Percentiles rank a stretch among this genome's conserved stretches.
Conservation (phyloP, 2,888 invertebrate species). For the Zeuzera pyrina region DNA sequence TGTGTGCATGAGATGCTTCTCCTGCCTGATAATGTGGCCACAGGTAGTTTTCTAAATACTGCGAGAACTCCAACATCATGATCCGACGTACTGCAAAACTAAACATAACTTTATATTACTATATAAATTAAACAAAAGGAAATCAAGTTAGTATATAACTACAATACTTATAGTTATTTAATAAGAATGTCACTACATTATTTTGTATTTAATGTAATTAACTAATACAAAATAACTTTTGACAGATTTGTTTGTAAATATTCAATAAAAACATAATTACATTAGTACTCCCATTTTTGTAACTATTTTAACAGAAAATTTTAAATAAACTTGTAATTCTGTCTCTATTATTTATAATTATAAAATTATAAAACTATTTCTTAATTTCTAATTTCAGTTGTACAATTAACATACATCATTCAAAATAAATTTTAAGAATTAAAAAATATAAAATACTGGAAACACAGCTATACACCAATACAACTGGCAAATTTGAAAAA, state of each 20-base stretch:
- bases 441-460: background rate
- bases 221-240: background rate
- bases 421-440: background rate
- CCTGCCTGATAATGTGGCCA: slow-evolving; percentile 94
- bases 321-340: background rate
- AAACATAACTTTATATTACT: slow-evolving; percentile 19
- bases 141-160: background rate
- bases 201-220: background rate
- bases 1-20: slow-evolving; percentile 86
- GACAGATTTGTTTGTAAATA: background rate
- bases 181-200: background rate
- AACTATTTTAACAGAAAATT: background rate
- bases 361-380: background rate
- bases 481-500: slow-evolving; percentile 38
- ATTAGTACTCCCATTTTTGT: background rate
- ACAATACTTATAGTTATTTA: background rate
- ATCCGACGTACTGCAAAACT: slow-evolving; percentile 89
- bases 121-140: background rate
- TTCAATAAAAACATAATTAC: background rate
- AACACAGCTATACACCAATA: background rate
- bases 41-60: slow-evolving; percentile 95
- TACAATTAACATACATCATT: background rate
- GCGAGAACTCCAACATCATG: slow-evolving; percentile 97
- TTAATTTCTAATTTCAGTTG: background rate
- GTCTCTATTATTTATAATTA: background rate